phyloP scores from a whole-genome alignment of 23 tunicate species.

The Botrylloides violaceus region DNA sequence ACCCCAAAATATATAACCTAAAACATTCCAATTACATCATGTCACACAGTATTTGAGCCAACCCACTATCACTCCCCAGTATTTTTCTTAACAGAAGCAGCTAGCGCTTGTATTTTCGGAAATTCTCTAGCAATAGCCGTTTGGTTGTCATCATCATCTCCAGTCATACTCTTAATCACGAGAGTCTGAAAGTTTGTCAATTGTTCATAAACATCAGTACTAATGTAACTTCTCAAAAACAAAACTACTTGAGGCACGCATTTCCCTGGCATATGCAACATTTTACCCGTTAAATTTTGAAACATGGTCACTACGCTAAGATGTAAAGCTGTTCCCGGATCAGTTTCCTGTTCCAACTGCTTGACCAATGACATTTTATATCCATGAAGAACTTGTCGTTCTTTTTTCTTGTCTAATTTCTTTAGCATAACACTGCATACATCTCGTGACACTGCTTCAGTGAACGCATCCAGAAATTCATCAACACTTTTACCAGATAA shows the following conservation, averaged over 20 bases:
- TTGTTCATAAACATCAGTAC: constrained; percentile 1
- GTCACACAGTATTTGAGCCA: no score
- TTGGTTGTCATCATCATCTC: not conserved
- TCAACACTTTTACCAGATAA: constrained; percentile 34
- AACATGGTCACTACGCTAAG: constrained; percentile 37
- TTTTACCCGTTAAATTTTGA: constrained; percentile 46
- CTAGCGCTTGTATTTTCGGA: constrained; percentile 24
- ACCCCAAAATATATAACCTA: no score
- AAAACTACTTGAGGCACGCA: constrained; percentile 32
- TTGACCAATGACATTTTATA: constrained; percentile 62
- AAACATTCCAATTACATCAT: no score
- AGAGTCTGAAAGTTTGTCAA: constrained; percentile 7
- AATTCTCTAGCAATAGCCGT: constrained; percentile 10
- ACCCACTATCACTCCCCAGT: not conserved
- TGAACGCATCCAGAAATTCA: constrained; percentile 30
- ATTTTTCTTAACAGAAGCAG: constrained; percentile 27
- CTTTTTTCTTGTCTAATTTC: constrained; percentile 63
- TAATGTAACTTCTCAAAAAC: not conserved
- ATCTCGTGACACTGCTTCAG: constrained; percentile 12
- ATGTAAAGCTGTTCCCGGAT: constrained; percentile 59
- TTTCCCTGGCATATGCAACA: constrained; percentile 61
- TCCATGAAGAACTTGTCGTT: constrained; percentile 56
- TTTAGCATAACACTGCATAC: constrained; percentile 60
- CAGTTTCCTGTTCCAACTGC: constrained; percentile 38
- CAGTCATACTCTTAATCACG: constrained; percentile 5